Evolutionary conservation across 2,113 vertebrate genomes (phyloP).

Genomic region (Neotoma lepida): DNA sequence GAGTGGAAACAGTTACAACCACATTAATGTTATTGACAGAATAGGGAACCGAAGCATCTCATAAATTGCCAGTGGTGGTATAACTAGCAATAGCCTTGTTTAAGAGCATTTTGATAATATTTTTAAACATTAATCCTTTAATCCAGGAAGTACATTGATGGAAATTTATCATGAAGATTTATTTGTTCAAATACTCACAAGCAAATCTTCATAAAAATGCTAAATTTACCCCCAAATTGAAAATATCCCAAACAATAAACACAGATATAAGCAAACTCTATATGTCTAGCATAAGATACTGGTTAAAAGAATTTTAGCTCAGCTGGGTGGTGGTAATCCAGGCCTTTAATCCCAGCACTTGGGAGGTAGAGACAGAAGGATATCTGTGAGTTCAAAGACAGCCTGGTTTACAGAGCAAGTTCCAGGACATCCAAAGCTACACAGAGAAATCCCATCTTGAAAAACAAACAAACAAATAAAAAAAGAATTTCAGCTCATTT

Average conservation of each 20-base stretch:
- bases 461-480: too few species aligned
- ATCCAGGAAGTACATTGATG: neutral
- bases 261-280: neutral
- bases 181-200: neutral
- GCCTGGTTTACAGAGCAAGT: too few species aligned
- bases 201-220: conserved; percentile 9
- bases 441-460: too few species aligned
- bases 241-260: neutral
- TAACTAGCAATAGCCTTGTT: neutral
- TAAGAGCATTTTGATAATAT: neutral
- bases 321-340: too few species aligned
- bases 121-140: conserved; percentile 11
- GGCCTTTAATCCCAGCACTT: too few species aligned
- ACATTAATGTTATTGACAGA: neutral
- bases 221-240: neutral
- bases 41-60: neutral
- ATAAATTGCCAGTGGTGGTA: neutral
- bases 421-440: too few species aligned
- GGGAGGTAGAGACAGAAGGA: too few species aligned
- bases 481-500: conserved; percentile 11
- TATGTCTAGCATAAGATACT: neutral
- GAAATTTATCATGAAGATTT: neutral
- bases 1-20: neutral
- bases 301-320: neutral
- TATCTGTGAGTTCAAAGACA: too few species aligned